Base-by-base conservation (phyloP, 2,888 invertebrate genomes). In the Euclidia mi region DNA sequence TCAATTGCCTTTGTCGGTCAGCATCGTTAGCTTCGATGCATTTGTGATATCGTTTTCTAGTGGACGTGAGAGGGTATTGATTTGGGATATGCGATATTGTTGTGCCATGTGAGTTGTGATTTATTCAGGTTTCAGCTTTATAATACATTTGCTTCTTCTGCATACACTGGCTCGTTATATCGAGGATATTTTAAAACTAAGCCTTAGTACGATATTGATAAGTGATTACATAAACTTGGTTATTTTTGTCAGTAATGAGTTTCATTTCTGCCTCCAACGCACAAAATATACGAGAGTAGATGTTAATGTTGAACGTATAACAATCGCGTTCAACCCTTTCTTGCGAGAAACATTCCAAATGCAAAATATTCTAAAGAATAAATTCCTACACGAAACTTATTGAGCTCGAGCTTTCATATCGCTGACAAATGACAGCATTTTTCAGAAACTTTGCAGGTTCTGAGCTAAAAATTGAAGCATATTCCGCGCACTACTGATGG, bases 1-100 rank as follows among this genome's bases (percentile, higher is more conserved):
- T 65, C 70, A 79, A 78, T 76, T 79, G 69, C 60, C 53, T 62
- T 43, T 56, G 41, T 43, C 40, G 51, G 72, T 48, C 52, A 57
- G 43, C 28, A 17, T 46, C 18, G 51, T 45, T 43, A 47, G 32
- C 31, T 45, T 11, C 11, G 38, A 45, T 44, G 29, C 29, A 43
- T 51, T n/a, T 32, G 20, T 14, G 10, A 28, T n/a, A 18, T 28
- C 17, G 11, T 7, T 43, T 42, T 35, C 34, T 34, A 34, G 34
- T 14, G 32, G 4, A 14, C 14, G 14, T 9, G 14, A 14, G 14
- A 14, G 6, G 34, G 6, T 25, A 25, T 25, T 14, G 15, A 14
- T 14, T 34, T n/a, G n/a, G 20, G 20, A 29, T 29, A 29, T 7
- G 34, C 7, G 14, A 9, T 4, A 32, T 2, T 3, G 11, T 11